Base-by-base conservation (phyloP, 2,888 invertebrate species). In the Caradrina kadenii region DNA sequence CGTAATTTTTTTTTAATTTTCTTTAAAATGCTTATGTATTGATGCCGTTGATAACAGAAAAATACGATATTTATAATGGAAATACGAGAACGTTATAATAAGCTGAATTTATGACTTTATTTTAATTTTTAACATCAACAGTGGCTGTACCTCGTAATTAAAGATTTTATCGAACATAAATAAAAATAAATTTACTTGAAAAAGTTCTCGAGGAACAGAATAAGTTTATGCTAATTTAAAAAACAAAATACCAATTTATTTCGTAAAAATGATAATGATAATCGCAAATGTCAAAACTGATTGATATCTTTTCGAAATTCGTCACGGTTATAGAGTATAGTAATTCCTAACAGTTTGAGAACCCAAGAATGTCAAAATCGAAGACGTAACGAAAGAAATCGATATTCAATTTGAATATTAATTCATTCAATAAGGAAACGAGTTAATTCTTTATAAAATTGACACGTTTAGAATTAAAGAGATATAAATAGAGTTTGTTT, bases 341-440 rank as follows among this genome's bases (percentile, higher is more conserved):
- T 56, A 60, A 48, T 62, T 67, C 31, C 52, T 58, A 72, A 63
- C 54, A 62, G 53, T 54, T 58, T 31, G 21, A 56, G 17, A 45
- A 58, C 4, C 49, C 21, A 71, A 81, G 56, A 83, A 83, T 83
- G 67, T 71, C 78, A 83, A 81, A 81, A 74, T 69, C 74, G 22
- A 65, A 71, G 63, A 81, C 69, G 75, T 70, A 73, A 75, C 76
- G 52, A 73, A 67, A 71, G 81, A 84, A 79, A 79, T 82, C 76
- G 63, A 79, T 81, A 83, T 81, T 81, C 58, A 68, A 78, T 73
- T 81, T 82, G 59, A 81, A 76, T 84, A 67, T 72, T 63, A 74
- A 76, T 64, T 69, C 31, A 74, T 66, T 64, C 69, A 67, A 76
- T 72, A 67, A 63, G 76, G 82, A 83, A 81, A 79, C 59, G 39